Evolutionary conservation across 2,888 invertebrate species (phyloP).

Genomic region (Pammene fasciana): DNA sequence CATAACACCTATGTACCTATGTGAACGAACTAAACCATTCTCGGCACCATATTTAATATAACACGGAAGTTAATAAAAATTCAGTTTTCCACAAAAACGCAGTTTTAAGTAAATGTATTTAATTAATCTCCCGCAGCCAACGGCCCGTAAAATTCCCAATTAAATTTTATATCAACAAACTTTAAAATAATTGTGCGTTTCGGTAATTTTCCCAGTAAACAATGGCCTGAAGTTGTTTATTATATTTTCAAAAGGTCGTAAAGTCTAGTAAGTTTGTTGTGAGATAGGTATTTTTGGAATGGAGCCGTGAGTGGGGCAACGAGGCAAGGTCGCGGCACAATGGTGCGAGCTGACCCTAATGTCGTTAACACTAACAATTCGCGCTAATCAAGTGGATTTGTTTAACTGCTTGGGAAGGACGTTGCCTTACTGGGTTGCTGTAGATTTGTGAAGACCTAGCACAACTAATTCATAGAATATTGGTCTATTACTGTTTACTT

Average conservation of each 20-base stretch:
- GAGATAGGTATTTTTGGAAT: background rate
- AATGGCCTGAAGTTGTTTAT: background rate
- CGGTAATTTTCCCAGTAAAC: slow-evolving; percentile 26
- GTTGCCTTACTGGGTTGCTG: background rate
- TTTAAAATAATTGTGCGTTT: slow-evolving; percentile 22
- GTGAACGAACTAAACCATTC: too few species aligned
- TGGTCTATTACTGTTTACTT: too few species aligned
- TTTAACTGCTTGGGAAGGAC: slow-evolving; percentile 21
- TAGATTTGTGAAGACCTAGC: background rate
- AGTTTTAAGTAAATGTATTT: slow-evolving; percentile 12
- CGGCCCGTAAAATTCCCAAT: slow-evolving; percentile 29
- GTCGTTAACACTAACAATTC: slow-evolving; percentile 17
- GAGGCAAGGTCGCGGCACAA: slow-evolving; percentile 27
- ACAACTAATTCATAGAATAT: background rate
- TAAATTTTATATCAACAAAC: slow-evolving; percentile 31
- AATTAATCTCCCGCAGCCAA: slow-evolving; percentile 26
- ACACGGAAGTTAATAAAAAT: slow-evolving; percentile 12
- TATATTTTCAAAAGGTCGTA: background rate
- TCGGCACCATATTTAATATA: background rate
- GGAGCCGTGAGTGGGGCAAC: background rate
- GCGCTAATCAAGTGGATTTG: slow-evolving; percentile 23
- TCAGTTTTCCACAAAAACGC: slow-evolving; percentile 9
- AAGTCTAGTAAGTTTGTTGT: background rate
- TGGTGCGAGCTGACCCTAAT: slow-evolving; percentile 33
- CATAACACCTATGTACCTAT: too few species aligned